phyloP scores from a whole-genome alignment of 2,888 invertebrate genomes.

The Chydorus sphaericus region DNA sequence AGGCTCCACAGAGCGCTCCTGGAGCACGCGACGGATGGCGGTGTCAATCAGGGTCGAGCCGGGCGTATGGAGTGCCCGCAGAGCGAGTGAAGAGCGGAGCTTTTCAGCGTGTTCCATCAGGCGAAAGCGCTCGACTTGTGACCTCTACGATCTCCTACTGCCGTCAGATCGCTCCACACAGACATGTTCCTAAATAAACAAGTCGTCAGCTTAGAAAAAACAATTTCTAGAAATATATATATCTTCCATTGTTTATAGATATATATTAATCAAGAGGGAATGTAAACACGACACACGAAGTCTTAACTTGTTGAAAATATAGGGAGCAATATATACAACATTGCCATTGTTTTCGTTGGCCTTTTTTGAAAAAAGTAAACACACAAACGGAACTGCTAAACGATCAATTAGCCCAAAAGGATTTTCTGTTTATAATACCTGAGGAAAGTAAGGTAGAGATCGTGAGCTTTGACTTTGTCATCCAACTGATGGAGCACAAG shows the following conservation, averaged over 20 bases:
- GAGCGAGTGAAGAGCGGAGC: slow-evolving; percentile 52
- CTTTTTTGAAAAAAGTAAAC: too few relatives aligned
- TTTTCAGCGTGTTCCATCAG: slow-evolving; percentile 66
- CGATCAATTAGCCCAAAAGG: slow-evolving; percentile 27
- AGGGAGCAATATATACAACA: too few relatives aligned
- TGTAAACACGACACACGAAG: too few relatives aligned
- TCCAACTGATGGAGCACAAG: slow-evolving; percentile 70
- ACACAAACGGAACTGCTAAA: slow-evolving; percentile 42
- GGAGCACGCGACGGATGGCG: slow-evolving; percentile 40
- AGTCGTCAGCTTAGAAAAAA: neutral
- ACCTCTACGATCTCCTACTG: slow-evolving; percentile 4
- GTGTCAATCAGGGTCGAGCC: slow-evolving; percentile 33
- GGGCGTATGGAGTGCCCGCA: slow-evolving; percentile 43
- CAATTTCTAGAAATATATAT: too few relatives aligned
- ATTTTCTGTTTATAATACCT: neutral
- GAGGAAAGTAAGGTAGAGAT: slow-evolving; percentile 60
- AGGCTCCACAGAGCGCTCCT: slow-evolving; percentile 22
- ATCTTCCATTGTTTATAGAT: too few relatives aligned
- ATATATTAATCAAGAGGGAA: too few relatives aligned
- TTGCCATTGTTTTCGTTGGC: too few relatives aligned
- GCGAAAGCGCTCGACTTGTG: slow-evolving; percentile 24
- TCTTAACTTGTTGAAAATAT: too few relatives aligned
- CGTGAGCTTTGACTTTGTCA: slow-evolving; percentile 70
- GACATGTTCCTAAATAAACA: slow-evolving; percentile 9
- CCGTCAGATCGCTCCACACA: slow-evolving; percentile 18